Evolutionary conservation across 2,888 invertebrate species (phyloP).

Genomic region (Erebia ligea): DNA sequence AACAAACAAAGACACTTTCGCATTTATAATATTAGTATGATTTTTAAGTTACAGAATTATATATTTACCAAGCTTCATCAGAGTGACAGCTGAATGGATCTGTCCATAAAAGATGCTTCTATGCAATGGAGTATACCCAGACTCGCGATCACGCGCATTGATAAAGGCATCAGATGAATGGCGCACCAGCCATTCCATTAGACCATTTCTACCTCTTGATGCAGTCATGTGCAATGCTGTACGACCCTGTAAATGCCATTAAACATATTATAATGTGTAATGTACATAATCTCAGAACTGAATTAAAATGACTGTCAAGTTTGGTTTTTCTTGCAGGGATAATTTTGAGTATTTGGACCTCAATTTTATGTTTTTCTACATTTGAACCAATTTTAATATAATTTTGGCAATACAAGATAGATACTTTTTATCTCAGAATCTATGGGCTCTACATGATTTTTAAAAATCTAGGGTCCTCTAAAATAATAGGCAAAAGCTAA

Average conservation of each 20-base stretch:
- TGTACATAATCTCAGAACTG: neutral
- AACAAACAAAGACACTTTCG: too few species aligned
- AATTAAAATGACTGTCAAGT: too few species aligned
- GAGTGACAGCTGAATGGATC: slow-evolving; percentile 87
- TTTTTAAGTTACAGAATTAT: neutral
- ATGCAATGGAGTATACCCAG: slow-evolving; percentile 92
- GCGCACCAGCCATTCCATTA: slow-evolving; percentile 89
- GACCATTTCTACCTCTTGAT: slow-evolving; percentile 86
- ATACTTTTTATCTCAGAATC: too few species aligned
- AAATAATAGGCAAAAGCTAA: too few species aligned
- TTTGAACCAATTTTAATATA: too few species aligned
- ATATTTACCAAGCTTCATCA: slow-evolving; percentile 85
- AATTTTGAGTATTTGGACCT: too few species aligned
- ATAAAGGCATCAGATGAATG: slow-evolving; percentile 83
- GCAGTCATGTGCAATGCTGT: slow-evolving; percentile 91
- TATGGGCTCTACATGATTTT: too few species aligned
- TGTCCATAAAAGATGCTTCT: slow-evolving; percentile 92
- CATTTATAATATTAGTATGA: too few species aligned
- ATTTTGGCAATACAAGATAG: too few species aligned
- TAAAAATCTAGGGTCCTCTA: too few species aligned
- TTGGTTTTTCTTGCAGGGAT: too few species aligned
- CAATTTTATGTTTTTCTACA: too few species aligned
- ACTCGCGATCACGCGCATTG: slow-evolving; percentile 87
- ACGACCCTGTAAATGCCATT: slow-evolving; percentile 82
- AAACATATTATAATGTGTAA: neutral